These are phyloP conservation scores for Holocentrus rufus DNA, from an alignment of 2,797 vertebrate species.

Conservation along the genomic window DNA sequence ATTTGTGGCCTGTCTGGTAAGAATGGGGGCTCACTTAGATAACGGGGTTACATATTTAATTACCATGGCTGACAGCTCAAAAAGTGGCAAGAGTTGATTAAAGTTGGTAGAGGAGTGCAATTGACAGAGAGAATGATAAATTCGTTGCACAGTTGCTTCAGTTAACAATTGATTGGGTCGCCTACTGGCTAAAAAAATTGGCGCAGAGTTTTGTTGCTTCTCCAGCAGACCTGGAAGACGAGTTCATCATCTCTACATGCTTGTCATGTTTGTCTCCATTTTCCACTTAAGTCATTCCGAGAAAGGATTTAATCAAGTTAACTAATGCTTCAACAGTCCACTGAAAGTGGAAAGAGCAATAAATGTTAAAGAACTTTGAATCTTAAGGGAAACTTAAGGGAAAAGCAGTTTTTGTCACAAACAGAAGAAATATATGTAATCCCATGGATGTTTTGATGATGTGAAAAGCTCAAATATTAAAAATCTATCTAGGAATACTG, in stretches of 20 bases:
- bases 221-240: constrained; percentile 13
- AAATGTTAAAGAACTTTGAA: not conserved
- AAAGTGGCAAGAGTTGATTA: not conserved
- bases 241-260: constrained; percentile 56
- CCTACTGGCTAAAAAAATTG: constrained; percentile 57
- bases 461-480: not conserved
- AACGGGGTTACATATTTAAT: not conserved
- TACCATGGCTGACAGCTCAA: not conserved
- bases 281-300: not conserved
- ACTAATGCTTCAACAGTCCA: not conserved
- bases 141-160: constrained; percentile 47
- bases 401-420: not conserved
- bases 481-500: not conserved
- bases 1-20: not conserved
- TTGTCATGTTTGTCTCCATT: constrained; percentile 38
- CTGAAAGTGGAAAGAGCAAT: not conserved
- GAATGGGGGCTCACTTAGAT: not conserved
- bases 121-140: constrained; percentile 43
- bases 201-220: constrained; percentile 41
- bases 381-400: not conserved
- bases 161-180: constrained; percentile 68
- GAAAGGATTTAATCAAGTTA: constrained; percentile 9
- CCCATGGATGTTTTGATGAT: not conserved
- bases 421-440: not conserved
- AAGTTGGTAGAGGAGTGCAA: constrained; percentile 7